phyloP scores from a whole-genome alignment of 1,140 invertebrate genomes.

The Pseudomyrmex pallidus region DNA sequence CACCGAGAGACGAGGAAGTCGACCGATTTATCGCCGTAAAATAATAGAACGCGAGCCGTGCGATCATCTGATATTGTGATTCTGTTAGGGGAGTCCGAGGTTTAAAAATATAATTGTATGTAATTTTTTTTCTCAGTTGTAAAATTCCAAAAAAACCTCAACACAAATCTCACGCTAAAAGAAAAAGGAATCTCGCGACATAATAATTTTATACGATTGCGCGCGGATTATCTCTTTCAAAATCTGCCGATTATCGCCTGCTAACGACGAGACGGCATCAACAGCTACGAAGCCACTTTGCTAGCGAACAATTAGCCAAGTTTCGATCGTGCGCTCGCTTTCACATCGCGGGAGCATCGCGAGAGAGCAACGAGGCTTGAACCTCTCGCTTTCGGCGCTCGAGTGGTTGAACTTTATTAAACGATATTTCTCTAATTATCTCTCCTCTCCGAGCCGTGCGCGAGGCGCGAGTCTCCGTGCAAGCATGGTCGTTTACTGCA shows the following conservation, averaged over 20 bases:
- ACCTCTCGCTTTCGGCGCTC: constrained; percentile 48
- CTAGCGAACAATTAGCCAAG: constrained; percentile 78
- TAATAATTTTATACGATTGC: background rate
- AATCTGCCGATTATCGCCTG: background rate
- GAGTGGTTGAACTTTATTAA: constrained; percentile 80
- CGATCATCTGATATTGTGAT: background rate
- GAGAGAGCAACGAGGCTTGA: background rate
- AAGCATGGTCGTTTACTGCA: constrained; percentile 6
- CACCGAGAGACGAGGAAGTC: background rate
- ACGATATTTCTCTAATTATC: constrained; percentile 85
- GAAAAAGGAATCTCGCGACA: background rate
- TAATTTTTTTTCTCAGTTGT: background rate
- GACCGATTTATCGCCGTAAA: constrained; percentile 49
- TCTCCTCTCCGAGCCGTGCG: constrained; percentile 60
- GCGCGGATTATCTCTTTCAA: background rate
- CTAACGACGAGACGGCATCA: constrained; percentile 46
- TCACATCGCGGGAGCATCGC: constrained; percentile 35
- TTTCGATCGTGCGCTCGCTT: constrained; percentile 78
- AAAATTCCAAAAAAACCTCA: background rate
- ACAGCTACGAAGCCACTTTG: constrained; percentile 60
- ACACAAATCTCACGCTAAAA: background rate
- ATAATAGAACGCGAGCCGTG: background rate
- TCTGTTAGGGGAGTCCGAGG: background rate
- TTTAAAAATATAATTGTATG: background rate
- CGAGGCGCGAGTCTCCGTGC: constrained; percentile 20